Percentiles rank a stretch among this genome's conserved stretches.
Evolutionary conservation across 2,888 invertebrate species (phyloP).

Genomic region (Cephus rjabovi): DNA sequence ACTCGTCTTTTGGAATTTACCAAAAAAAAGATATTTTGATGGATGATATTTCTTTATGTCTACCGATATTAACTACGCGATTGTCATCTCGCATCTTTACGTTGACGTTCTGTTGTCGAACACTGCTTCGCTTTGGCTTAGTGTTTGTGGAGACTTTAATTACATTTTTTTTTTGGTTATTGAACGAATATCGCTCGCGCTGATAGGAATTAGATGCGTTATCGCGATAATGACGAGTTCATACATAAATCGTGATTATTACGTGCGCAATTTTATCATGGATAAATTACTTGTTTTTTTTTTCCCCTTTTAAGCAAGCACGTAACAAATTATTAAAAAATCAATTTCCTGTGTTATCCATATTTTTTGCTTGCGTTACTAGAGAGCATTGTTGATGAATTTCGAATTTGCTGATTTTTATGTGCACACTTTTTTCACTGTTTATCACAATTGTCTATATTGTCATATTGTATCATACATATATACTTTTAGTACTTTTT

Average conservation of each 20-base stretch:
- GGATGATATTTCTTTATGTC: not conserved
- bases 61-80: not conserved
- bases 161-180: not conserved
- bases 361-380: not conserved
- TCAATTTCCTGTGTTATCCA: not conserved
- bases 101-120: not conserved
- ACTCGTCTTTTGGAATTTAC: not conserved
- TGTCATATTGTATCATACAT: no score
- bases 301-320: not conserved
- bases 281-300: not conserved
- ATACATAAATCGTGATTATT: not conserved
- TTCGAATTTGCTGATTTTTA: not conserved
- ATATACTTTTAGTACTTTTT: no score
- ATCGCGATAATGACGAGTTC: not conserved
- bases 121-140: not conserved
- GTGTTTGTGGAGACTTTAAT: not conserved
- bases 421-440: no score
- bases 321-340: not conserved
- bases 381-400: not conserved
- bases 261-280: not conserved
- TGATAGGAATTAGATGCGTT: not conserved
- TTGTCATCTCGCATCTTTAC: not conserved
- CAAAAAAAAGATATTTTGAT: not conserved
- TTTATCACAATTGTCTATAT: no score
- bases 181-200: not conserved